phyloP scores from a whole-genome alignment of 2,113 vertebrate genomes.

The Dinomys branickii region DNA sequence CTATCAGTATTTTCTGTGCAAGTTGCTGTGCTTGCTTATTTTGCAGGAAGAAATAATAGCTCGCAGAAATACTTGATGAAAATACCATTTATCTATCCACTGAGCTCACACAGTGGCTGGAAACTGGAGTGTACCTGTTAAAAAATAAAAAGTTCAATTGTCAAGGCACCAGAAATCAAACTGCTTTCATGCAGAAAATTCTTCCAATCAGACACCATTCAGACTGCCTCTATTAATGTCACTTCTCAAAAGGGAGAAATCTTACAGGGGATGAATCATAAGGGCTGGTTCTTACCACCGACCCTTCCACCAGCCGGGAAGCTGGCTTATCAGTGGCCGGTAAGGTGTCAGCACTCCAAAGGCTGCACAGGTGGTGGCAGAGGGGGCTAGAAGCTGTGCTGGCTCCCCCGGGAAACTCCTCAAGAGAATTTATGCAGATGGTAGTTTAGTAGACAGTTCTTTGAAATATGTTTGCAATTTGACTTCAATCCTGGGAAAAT shows the following conservation, averaged over 20 bases:
- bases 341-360: background rate
- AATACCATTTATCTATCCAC: conserved; percentile 65
- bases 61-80: conserved; percentile 59
- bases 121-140: conserved; percentile 57
- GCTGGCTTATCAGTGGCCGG: background rate
- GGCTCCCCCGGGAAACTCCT: background rate
- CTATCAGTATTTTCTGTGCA: conserved; percentile 12
- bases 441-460: background rate
- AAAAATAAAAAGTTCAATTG: conserved; percentile 61
- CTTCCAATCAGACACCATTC: conserved; percentile 74
- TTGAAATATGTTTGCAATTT: conserved; percentile 49
- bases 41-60: conserved; percentile 63
- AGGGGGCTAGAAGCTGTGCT: background rate
- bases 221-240: background rate
- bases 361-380: background rate
- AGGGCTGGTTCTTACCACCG: conserved; percentile 63
- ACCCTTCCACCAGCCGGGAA: conserved; percentile 52
- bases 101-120: conserved; percentile 40
- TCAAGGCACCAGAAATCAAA: conserved; percentile 69
- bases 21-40: conserved; percentile 61
- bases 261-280: conserved; percentile 72
- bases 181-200: conserved; percentile 63
- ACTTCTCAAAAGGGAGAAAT: conserved; percentile 64
- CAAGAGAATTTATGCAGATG: conserved; percentile 30
- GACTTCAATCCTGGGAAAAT: conserved; percentile 39